These are phyloP conservation scores for Ameiurus melas DNA, from an alignment of 2,113 vertebrate species.

Conservation along the genomic window DNA sequence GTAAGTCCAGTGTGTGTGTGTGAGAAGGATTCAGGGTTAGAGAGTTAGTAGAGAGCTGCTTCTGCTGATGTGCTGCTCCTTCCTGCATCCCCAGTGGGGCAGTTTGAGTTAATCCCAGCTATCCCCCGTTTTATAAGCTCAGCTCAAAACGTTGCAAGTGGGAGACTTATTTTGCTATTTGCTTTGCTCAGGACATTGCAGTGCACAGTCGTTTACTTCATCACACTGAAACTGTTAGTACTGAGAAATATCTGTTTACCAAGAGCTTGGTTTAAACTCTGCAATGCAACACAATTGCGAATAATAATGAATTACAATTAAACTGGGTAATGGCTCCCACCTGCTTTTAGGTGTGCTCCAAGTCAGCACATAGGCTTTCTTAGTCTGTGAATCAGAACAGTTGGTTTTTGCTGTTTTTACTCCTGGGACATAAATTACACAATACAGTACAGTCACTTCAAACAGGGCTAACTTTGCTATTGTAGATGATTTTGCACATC, in stretches of 20 bases:
- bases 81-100: slow-evolving; percentile 41
- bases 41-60: not conserved
- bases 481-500: not conserved
- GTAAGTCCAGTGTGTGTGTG: not conserved
- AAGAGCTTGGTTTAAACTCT: not conserved
- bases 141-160: slow-evolving; percentile 33
- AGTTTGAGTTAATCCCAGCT: slow-evolving; percentile 43
- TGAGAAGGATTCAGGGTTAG: not conserved
- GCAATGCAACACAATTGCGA: too few relatives aligned
- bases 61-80: slow-evolving; percentile 41
- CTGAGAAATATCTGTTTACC: not conserved
- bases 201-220: not conserved
- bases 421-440: slow-evolving; percentile 26
- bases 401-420: not conserved
- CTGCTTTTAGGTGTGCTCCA: slow-evolving; percentile 3
- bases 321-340: not conserved
- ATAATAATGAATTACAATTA: slow-evolving; percentile 13
- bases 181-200: slow-evolving; percentile 30
- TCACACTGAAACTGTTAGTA: not conserved
- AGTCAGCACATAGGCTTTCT: not conserved
- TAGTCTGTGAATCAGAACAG: not conserved
- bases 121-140: slow-evolving; percentile 42
- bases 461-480: not conserved
- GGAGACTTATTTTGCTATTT: slow-evolving; percentile 31
- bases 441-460: not conserved